Percentiles rank a stretch among this genome's conserved stretches.
These are phyloP conservation scores for Syngnathus acus DNA, from an alignment of 2,797 vertebrate species.

Conservation along the genomic window DNA sequence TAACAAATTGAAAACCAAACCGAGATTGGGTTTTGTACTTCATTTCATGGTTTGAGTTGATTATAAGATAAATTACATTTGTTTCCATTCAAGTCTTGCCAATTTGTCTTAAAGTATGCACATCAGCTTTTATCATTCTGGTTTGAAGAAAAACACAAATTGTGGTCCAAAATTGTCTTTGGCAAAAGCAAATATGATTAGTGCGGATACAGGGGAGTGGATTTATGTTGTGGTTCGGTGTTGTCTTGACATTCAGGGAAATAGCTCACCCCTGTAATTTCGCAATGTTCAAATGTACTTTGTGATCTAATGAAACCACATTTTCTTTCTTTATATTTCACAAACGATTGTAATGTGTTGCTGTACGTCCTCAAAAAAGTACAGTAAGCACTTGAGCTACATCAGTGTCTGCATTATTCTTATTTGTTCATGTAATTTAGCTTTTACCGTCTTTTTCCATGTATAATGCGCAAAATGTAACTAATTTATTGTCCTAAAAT, in stretches of 20 bases:
- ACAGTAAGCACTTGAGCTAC: no score
- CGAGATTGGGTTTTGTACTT: constrained; percentile 25
- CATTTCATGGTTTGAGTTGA: constrained; percentile 44
- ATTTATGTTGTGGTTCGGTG: not conserved
- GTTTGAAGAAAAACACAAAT: not conserved
- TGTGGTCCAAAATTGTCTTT: not conserved
- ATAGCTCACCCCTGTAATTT: no score
- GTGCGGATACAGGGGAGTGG: not conserved
- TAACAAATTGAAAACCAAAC: constrained; percentile 51
- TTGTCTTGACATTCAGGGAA: not conserved
- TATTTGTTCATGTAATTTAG: no score
- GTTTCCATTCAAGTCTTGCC: constrained; percentile 21
- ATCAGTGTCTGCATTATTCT: no score
- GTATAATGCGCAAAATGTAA: no score
- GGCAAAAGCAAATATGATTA: not conserved
- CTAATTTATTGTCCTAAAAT: no score
- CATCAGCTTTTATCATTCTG: not conserved
- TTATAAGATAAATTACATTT: constrained; percentile 28
- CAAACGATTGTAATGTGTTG: not conserved
- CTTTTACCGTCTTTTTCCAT: no score
- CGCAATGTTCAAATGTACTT: no score
- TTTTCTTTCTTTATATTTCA: no score
- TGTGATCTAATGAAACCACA: no score
- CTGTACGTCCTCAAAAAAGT: not conserved
- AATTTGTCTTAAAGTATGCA: not conserved